A percentile compares a stretch with the other conserved stretches of the same genome.
Conservation (phyloP, 2,797 vertebrate genomes). For the Tarsius wallacei region DNA sequence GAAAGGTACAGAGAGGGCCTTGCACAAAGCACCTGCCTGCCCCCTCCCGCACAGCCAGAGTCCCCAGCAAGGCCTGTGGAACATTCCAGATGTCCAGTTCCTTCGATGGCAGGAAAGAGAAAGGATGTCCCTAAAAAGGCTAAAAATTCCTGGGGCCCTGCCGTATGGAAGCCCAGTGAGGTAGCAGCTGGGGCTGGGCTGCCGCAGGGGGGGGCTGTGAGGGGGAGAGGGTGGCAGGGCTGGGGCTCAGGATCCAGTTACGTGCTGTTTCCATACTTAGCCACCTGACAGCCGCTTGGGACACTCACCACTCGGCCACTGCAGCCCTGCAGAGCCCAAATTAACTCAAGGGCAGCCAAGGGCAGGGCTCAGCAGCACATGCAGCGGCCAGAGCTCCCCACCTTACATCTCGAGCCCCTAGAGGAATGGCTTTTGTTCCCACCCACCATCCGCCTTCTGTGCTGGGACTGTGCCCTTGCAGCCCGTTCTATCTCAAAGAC, state of each 20-base stretch:
- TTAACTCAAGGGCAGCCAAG: conserved; percentile 98
- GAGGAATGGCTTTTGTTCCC: neutral
- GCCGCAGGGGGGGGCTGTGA: conserved; percentile 71
- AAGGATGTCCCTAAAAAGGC: conserved; percentile 97
- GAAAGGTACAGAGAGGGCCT: neutral
- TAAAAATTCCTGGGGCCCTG: conserved; percentile 91
- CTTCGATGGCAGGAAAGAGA: conserved; percentile 88
- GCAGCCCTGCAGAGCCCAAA: conserved; percentile 90
- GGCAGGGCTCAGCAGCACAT: conserved; percentile 89
- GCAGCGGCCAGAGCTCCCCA: neutral
- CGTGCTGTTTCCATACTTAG: conserved; percentile 98
- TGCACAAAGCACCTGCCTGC: neutral
- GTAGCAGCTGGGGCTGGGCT: conserved; percentile 94
- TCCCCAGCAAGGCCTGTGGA: neutral
- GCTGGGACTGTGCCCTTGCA: neutral
- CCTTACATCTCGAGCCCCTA: neutral
- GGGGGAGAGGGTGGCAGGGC: conserved; percentile 83
- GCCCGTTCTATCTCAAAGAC: neutral
- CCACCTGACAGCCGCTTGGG: conserved; percentile 93
- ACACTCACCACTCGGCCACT: conserved; percentile 89
- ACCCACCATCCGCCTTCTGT: too few species aligned
- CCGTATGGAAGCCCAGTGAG: conserved; percentile 93
- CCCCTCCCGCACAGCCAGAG: neutral
- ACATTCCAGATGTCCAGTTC: conserved; percentile 49
- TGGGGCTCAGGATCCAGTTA: conserved; percentile 93